Base-by-base conservation (phyloP, 1,140 invertebrate genomes). In the Nephotettix cincticeps region DNA sequence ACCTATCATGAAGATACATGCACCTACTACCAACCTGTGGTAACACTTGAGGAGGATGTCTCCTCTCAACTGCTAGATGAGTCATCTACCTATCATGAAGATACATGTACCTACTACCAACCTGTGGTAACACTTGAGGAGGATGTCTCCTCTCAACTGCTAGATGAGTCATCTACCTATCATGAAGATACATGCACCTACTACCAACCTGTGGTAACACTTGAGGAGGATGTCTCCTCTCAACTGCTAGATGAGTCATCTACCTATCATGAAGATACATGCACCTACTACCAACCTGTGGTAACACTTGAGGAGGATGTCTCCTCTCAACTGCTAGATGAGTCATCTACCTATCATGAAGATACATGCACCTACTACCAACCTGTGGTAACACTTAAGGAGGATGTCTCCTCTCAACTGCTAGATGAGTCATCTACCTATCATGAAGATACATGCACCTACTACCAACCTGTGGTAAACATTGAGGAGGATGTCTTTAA, bases 11-110 rank as follows among this genome's bases (percentile, higher is more conserved):
- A n/a, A n/a, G n/a, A n/a, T n/a, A n/a, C n/a, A n/a, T n/a, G n/a
- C n/a, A n/a, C n/a, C n/a, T n/a, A n/a, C n/a, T n/a, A n/a, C n/a
- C n/a, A n/a, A 82, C 74, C 91, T 88, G 76, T 94, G 89, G 83
- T 95, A 96, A 78, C 93, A 95, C 80, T 95, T 95, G 74, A 97
- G 87, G n/a, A 96, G 84, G 73, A 97, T 92, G 81, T 96, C 94
- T 0, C 95, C 94, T 23, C 93, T 84, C 3, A 97, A 84, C 45
- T 93, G 89, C 36, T n/a, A n/a, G n/a, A n/a, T n/a, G n/a, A n/a
- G n/a, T n/a, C n/a, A n/a, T n/a, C n/a, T n/a, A n/a, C n/a, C n/a
- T n/a, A n/a, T n/a, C n/a, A n/a, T n/a, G n/a, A n/a, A n/a, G n/a
- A n/a, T n/a, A n/a, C n/a, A n/a, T n/a, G n/a, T n/a, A n/a, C n/a